Percentiles rank a stretch among this genome's conserved stretches.
These are phyloP conservation scores for Agrilus biguttatus DNA, from an alignment of 2,888 invertebrate genomes.

Conservation along the genomic window DNA sequence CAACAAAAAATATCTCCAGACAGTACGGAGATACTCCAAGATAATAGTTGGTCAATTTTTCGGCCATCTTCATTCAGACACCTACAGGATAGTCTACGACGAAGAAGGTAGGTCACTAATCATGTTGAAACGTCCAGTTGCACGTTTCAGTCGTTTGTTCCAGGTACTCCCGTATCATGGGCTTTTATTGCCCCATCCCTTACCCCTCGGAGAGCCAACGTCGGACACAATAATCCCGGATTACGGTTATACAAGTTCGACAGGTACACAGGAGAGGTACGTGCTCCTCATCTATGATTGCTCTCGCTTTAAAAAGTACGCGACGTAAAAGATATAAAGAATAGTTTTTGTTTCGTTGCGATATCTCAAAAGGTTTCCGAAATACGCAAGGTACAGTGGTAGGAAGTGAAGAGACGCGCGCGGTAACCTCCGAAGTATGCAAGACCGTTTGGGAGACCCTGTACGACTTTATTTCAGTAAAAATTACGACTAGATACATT, in stretches of 20 bases:
- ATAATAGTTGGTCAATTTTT: constrained; percentile 86
- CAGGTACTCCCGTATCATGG: constrained; percentile 76
- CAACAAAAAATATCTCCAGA: constrained; percentile 59
- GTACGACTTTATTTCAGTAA: too few species aligned
- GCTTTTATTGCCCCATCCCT: constrained; percentile 80
- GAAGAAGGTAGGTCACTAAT: constrained; percentile 52
- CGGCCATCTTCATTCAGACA: constrained; percentile 84
- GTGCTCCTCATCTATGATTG: constrained; percentile 4
- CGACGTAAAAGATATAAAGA: too few species aligned
- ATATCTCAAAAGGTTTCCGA: too few species aligned
- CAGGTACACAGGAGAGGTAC: constrained; percentile 71
- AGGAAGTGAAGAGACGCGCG: too few species aligned
- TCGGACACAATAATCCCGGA: constrained; percentile 76
- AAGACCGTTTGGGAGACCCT: too few species aligned
- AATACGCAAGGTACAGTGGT: too few species aligned
- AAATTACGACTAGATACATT: too few species aligned
- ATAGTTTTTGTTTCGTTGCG: too few species aligned
- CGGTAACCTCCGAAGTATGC: too few species aligned
- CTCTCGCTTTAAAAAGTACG: too few species aligned
- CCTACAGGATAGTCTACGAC: constrained; percentile 74
- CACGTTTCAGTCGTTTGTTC: constrained; percentile 8
- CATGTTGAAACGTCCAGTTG: not conserved
- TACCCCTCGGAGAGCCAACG: constrained; percentile 65
- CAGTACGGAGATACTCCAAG: constrained; percentile 60
- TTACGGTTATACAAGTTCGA: constrained; percentile 82